A percentile compares a stretch with the other conserved stretches of the same genome.
phyloP scores from a whole-genome alignment of 2,113 vertebrate genomes.

The Phrynocephalus versicolor region DNA sequence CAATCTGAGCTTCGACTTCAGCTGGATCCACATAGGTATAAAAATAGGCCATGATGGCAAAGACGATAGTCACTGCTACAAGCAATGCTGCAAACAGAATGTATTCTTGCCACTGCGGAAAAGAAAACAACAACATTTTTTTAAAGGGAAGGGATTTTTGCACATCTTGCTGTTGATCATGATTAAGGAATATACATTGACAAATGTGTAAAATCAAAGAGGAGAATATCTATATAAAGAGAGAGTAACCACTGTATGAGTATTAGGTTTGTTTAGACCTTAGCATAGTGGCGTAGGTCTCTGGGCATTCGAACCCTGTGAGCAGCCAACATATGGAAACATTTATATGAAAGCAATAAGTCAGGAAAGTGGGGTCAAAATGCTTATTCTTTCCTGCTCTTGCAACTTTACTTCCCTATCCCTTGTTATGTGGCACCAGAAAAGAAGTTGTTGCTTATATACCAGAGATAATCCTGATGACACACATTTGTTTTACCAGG shows the following conservation, averaged over 20 bases:
- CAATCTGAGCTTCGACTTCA: slow-evolving; percentile 85
- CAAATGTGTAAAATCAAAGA: not conserved
- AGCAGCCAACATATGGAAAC: not conserved
- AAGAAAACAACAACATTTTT: not conserved
- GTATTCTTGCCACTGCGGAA: slow-evolving; percentile 90
- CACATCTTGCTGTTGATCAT: rapidly evolving
- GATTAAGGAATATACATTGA: not conserved
- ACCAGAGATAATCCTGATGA: too few species aligned
- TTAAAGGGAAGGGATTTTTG: not conserved
- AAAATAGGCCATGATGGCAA: slow-evolving; percentile 90
- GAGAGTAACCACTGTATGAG: not conserved
- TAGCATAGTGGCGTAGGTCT: not conserved
- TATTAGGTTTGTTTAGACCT: not conserved
- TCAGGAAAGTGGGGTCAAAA: too few species aligned
- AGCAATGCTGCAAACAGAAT: slow-evolving; percentile 89
- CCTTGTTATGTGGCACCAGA: too few species aligned
- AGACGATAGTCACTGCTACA: slow-evolving; percentile 85
- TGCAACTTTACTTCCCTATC: too few species aligned
- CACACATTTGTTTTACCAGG: too few species aligned
- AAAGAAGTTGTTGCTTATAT: too few species aligned
- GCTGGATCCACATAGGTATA: slow-evolving; percentile 90
- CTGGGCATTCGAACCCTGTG: too few species aligned
- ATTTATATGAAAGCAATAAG: not conserved
- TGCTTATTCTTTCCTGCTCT: too few species aligned
- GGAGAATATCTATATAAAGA: not conserved